Evolutionary conservation across 2,888 invertebrate species (phyloP).

Genomic region (Helobdella robusta): DNA sequence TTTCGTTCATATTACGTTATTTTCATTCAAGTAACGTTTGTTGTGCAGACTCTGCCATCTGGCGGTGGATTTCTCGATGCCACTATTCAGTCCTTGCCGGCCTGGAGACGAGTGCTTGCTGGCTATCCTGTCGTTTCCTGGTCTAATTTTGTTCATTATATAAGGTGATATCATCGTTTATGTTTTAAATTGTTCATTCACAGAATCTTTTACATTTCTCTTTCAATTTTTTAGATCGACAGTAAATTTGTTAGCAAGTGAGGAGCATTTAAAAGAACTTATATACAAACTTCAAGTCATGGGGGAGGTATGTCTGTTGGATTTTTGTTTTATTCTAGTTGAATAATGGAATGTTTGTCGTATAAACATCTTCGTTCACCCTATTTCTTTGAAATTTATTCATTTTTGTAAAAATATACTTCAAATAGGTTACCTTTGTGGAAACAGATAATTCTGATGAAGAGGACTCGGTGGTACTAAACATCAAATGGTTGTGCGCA

Average conservation of each 20-base stretch:
- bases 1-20: too few relatives aligned
- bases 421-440: slow-evolving; percentile 58
- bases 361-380: background rate
- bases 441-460: slow-evolving; percentile 52
- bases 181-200: too few relatives aligned
- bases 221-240: slow-evolving; percentile 55
- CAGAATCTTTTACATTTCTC: too few relatives aligned
- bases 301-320: slow-evolving; percentile 55
- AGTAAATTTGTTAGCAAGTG: slow-evolving; percentile 60
- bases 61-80: slow-evolving; percentile 58
- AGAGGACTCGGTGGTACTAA: slow-evolving; percentile 59
- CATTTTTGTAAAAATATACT: background rate
- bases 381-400: background rate
- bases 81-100: slow-evolving; percentile 49
- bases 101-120: slow-evolving; percentile 54
- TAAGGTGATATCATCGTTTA: too few relatives aligned
- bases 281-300: slow-evolving; percentile 59
- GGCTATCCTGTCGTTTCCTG: slow-evolving; percentile 59
- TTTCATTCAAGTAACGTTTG: too few relatives aligned
- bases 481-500: slow-evolving; percentile 61
- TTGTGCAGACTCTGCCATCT: slow-evolving; percentile 52
- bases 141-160: slow-evolving; percentile 56
- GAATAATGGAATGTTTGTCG: too few relatives aligned
- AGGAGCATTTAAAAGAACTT: slow-evolving; percentile 58
- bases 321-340: too few relatives aligned